Evolutionary conservation across 2,797 vertebrate genomes (phyloP).

Genomic region (Falco peregrinus): DNA sequence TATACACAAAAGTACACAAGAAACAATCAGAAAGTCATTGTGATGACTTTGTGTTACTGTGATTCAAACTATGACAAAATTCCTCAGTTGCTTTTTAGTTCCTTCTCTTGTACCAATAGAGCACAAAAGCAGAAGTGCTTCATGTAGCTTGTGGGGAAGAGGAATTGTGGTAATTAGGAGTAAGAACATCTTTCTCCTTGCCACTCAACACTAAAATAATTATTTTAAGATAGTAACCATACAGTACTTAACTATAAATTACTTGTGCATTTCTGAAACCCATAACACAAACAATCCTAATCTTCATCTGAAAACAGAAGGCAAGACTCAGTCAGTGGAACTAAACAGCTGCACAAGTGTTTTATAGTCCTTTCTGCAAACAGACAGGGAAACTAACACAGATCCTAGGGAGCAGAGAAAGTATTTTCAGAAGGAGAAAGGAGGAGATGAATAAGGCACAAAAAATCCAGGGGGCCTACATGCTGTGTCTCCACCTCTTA

Average conservation of each 20-base stretch:
- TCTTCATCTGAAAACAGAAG: conserved; percentile 13
- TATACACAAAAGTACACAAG: neutral
- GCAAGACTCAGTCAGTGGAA: neutral
- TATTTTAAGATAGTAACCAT: conserved; percentile 10
- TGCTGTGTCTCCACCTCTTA: neutral
- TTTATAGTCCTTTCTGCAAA: neutral
- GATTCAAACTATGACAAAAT: neutral
- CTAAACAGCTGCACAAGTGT: neutral
- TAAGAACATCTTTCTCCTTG: neutral
- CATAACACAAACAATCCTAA: neutral
- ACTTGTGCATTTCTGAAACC: conserved; percentile 13
- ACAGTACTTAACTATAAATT: neutral
- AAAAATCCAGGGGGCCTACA: neutral
- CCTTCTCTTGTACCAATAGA: neutral
- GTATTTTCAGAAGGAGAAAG: neutral
- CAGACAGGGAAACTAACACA: neutral
- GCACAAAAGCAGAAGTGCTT: conserved; percentile 23
- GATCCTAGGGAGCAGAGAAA: neutral
- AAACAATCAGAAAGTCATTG: neutral
- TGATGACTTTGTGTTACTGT: neutral
- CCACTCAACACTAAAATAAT: neutral
- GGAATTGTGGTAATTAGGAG: neutral
- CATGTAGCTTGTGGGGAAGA: neutral
- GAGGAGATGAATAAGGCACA: neutral
- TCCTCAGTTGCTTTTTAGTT: neutral